Base-by-base conservation (phyloP, 2,888 invertebrate species). In the Iselma pallidipennis region DNA sequence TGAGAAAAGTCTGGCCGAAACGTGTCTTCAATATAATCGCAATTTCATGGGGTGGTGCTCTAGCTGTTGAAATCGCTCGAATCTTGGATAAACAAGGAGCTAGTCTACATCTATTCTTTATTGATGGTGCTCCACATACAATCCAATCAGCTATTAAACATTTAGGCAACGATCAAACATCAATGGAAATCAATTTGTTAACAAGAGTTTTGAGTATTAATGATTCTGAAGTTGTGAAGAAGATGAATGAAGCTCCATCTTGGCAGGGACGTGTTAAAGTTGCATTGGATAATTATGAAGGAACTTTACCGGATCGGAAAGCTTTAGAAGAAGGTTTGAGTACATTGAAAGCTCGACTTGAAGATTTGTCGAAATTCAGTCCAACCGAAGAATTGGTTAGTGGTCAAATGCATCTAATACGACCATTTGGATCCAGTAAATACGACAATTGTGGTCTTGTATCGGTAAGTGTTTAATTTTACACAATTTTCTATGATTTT, bases 21-120 rank as follows among this genome's bases (percentile, higher is more conserved):
- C 85, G 88, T 29, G 85, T 86, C 0, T 96, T 91, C 82, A 87
- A 89, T 66, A 79, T 98, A 1, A 86, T 92, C 12, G 97, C 94
- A 1, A 94, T 97, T 81, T 97, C 97, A 16, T 96, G 90, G 78
- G 98, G 98, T 55, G 86, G 92, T 0, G 82, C 91, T 19, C 83
- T 96, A 16, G 89, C 92, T 0, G 83, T 96, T 55, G 94, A 96
- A 79, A 84, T 98, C 63, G 91, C 90, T 0, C 83, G 88, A 37
- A 85, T 87, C 74, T 82, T 97, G 28, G 92, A 94, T 77, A 83
- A 82, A 14, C 82, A 85, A 69, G 89, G 89, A 68, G 83, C 83
- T 53, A 84, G 78, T 29, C 89, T 91, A 4, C 84, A 87, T 58
- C 74, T 92, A 1, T 85, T 91, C 73, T 86, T 96, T 25, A 83